Evolutionary conservation across 1,140 invertebrate genomes (phyloP), one percentile per base, ranked within the genome.

Genomic region (Drosophila sucinea): DNA sequence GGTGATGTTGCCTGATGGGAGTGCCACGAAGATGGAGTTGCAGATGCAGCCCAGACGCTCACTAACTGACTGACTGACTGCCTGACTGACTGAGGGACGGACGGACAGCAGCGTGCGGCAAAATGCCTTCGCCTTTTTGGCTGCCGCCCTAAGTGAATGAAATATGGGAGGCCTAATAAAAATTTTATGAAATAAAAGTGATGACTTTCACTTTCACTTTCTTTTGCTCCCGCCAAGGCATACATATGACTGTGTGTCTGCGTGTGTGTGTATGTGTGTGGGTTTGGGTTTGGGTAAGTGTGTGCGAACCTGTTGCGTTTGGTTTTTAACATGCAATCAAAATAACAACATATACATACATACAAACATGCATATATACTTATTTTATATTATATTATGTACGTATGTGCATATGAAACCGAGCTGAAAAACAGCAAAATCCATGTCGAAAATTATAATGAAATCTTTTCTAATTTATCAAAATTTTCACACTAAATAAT

Each of bases 151-250:
- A 89, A 87, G 77, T 84, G 83, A 89, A 87, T 87, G 83, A 87
- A 87, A 87, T 87, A 87, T 87, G 73, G 77, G 44, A 70, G 80
- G 77, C 77, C 84, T 89, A 80, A 87, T 89, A 84, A 89, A 87
- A 87, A 72, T 87, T 87, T 71, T 89, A 87, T 87, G 80, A 87
- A 84, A 87, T 87, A 84, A 87, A 87, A 84, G 83, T 89, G 83
- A 87, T 87, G 84, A 89, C 84, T 87, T 89, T 89, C 79, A 83
- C 76, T 87, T 87, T 87, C 67, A 51, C 62, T 64, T 67, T 79
- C 67, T 44, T 7, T 4, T 29, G 10, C 30, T 23, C 23, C 5
- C 8, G 8, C 29, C 17, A 17, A 51, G 30, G n/a, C 25, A 63
- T 35, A n/a, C 41, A 4, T 65, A 27, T 61, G 17, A n/a, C n/a